Conservation (phyloP, 2,888 invertebrate species). For the Pachliopta kotzebuea region DNA sequence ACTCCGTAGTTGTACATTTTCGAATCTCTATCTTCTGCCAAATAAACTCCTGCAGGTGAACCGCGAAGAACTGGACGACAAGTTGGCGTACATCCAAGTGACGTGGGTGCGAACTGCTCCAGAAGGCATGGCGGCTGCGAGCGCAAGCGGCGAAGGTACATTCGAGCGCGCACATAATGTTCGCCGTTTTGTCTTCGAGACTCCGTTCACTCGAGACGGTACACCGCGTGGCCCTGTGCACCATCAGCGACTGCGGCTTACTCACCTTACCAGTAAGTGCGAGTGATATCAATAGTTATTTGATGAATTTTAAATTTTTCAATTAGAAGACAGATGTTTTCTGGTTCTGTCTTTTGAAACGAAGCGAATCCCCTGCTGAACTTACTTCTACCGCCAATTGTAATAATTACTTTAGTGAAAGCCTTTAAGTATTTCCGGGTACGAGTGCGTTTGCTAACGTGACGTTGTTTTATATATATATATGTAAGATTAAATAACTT, state of each 20-base stretch:
- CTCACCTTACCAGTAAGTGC: constrained; percentile 90
- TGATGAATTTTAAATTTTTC: neutral
- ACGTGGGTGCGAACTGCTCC: constrained; percentile 97
- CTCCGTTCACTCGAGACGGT: constrained; percentile 94
- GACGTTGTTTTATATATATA: no score
- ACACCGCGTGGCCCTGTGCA: constrained; percentile 89
- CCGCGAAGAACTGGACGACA: constrained; percentile 87
- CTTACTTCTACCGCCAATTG: no score
- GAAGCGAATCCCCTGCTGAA: no score
- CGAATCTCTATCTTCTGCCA: no score
- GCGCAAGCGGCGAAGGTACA: constrained; percentile 86
- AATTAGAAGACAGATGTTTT: no score
- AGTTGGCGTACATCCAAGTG: constrained; percentile 95
- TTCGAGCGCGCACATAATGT: constrained; percentile 96
- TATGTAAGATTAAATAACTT: no score
- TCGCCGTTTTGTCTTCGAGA: constrained; percentile 94
- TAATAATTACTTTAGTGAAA: no score
- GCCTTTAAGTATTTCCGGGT: no score
- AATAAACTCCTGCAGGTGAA: constrained; percentile 79
- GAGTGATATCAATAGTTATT: neutral
- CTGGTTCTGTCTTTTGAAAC: neutral
- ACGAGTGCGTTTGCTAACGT: no score
- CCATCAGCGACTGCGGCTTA: constrained; percentile 95
- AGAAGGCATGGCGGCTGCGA: constrained; percentile 87
- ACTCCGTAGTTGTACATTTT: no score